phyloP scores from a whole-genome alignment of 2,888 invertebrate species.

The Caenorhabditis drosophilae region DNA sequence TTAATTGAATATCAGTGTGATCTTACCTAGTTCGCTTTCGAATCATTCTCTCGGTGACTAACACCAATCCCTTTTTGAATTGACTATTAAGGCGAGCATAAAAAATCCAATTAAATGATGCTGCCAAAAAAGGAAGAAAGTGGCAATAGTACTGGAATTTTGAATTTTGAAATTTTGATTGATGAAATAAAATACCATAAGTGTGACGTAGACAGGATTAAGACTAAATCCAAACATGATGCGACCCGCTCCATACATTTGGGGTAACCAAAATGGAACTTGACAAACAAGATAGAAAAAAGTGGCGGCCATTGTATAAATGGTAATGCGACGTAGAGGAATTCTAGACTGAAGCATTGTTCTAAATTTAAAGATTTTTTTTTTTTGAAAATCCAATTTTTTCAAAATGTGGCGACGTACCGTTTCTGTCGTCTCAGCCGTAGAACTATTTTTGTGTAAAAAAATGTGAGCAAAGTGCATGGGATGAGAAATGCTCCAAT shows the following conservation, averaged over 20 bases:
- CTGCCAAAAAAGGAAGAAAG: slow-evolving; percentile 49
- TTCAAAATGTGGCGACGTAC: slow-evolving; percentile 7
- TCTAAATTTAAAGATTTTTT: slow-evolving; percentile 26
- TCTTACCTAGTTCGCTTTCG: slow-evolving; percentile 48
- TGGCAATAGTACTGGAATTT: slow-evolving; percentile 47
- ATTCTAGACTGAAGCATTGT: slow-evolving; percentile 55
- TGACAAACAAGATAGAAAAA: slow-evolving; percentile 54
- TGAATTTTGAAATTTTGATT: too few species aligned
- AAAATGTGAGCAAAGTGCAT: slow-evolving; percentile 48
- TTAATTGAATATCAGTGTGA: background rate
- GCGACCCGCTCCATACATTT: slow-evolving; percentile 36
- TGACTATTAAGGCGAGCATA: slow-evolving; percentile 58
- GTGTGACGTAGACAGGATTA: background rate
- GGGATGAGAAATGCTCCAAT: slow-evolving; percentile 51
- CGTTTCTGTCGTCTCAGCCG: slow-evolving; percentile 45
- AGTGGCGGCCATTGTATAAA: slow-evolving; percentile 54
- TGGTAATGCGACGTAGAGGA: slow-evolving; percentile 53
- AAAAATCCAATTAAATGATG: slow-evolving; percentile 57
- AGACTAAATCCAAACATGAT: slow-evolving; percentile 20
- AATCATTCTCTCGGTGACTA: slow-evolving; percentile 54
- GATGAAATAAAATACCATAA: background rate
- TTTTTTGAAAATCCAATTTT: background rate
- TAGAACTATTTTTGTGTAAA: slow-evolving; percentile 51
- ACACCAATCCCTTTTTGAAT: slow-evolving; percentile 56
- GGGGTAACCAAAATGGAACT: slow-evolving; percentile 54